Evolutionary conservation across 2,113 vertebrate genomes (phyloP).

Genomic region (Xiphophorus maculatus): DNA sequence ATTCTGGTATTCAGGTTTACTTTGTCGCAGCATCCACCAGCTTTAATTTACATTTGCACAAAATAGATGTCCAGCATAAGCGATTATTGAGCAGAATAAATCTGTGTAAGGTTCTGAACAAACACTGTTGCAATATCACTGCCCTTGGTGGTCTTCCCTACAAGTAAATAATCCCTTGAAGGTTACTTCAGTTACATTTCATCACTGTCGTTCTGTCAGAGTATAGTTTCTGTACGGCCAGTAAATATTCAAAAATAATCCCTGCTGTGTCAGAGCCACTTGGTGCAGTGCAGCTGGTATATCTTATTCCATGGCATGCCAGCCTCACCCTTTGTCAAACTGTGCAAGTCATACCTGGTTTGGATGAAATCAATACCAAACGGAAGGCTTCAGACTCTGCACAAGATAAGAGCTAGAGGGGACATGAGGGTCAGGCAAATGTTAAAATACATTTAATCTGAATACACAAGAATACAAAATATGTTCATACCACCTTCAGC

Average conservation of each 20-base stretch:
- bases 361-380: constrained; percentile 26
- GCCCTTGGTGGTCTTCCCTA: not conserved
- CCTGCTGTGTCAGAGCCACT: constrained; percentile 70
- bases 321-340: constrained; percentile 20
- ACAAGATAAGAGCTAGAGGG: not conserved
- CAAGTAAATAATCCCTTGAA: not conserved
- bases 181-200: not conserved
- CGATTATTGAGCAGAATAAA: not conserved
- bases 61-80: not conserved
- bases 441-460: too few species aligned
- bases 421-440: too few species aligned
- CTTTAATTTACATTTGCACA: not conserved
- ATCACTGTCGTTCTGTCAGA: constrained; percentile 9
- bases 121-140: not conserved
- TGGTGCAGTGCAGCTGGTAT: constrained; percentile 79
- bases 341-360: constrained; percentile 12
- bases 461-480: too few species aligned
- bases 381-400: not conserved
- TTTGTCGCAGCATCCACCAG: not conserved
- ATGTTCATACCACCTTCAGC: too few species aligned
- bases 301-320: constrained; percentile 39
- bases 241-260: constrained; percentile 43
- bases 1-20: not conserved
- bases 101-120: not conserved
- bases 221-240: constrained; percentile 8